Evolutionary conservation across 2,113 vertebrate genomes (phyloP).

Genomic region (Baryphthengus martii): DNA sequence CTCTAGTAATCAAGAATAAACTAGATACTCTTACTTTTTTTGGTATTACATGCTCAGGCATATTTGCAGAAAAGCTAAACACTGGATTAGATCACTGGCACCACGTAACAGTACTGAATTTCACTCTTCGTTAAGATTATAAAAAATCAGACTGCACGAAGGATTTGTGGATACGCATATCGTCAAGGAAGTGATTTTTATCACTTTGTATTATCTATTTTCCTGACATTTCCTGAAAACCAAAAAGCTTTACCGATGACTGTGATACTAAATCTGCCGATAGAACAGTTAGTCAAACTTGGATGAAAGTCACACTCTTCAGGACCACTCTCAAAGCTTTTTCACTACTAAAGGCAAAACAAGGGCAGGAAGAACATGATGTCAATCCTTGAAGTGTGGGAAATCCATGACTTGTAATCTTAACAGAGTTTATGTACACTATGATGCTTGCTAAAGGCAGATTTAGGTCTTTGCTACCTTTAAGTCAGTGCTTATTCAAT

Average conservation of each 20-base stretch:
- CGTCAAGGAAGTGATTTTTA: not conserved
- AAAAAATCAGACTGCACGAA: not conserved
- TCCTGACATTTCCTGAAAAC: not conserved
- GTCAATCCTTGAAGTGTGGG: not conserved
- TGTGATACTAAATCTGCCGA: not conserved
- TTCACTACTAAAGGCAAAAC: not conserved
- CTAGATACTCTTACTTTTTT: not conserved
- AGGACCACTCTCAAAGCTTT: not conserved
- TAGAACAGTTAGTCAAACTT: not conserved
- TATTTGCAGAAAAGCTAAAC: not conserved
- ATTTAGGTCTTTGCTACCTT: not conserved
- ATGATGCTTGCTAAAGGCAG: not conserved
- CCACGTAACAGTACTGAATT: not conserved
- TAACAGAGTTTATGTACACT: rapidly evolving
- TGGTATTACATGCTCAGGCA: not conserved
- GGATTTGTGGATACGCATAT: not conserved
- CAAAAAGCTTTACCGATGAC: not conserved
- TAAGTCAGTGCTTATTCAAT: not conserved
- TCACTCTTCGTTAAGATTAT: not conserved
- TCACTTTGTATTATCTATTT: not conserved
- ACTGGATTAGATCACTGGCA: not conserved
- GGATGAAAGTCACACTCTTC: not conserved
- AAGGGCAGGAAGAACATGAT: not conserved
- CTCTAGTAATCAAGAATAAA: not conserved
- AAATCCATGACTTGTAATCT: not conserved